phyloP scores from a whole-genome alignment of 2,888 invertebrate species.

The Caenorhabditis sp. region DNA sequence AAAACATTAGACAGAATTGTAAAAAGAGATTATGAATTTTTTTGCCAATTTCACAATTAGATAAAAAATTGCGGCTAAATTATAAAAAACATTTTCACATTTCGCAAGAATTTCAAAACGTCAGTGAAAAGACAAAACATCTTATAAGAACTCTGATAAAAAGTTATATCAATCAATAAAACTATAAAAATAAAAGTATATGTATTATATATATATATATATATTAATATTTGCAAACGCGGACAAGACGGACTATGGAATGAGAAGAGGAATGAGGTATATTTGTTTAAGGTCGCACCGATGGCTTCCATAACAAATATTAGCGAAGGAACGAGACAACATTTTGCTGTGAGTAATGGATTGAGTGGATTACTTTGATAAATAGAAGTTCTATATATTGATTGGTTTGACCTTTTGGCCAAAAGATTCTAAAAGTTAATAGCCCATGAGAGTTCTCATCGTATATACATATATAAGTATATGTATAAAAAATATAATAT shows the following conservation, averaged over 20 bases:
- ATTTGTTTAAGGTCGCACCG: not conserved
- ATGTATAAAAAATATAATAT: too few relatives aligned
- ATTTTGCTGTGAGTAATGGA: too few relatives aligned
- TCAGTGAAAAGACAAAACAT: too few relatives aligned
- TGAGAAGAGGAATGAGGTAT: not conserved
- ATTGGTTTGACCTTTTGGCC: too few relatives aligned
- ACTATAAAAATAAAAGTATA: not conserved
- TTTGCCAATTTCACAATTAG: too few relatives aligned
- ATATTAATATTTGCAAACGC: not conserved
- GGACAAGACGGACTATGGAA: not conserved
- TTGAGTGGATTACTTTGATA: not conserved
- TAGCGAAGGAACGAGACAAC: not conserved
- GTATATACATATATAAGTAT: too few relatives aligned
- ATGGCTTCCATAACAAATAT: not conserved
- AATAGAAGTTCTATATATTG: not conserved
- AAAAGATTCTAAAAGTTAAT: too few relatives aligned
- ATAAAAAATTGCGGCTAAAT: not conserved
- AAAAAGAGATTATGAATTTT: too few relatives aligned
- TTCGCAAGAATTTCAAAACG: not conserved
- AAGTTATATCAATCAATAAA: not conserved
- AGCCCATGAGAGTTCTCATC: too few relatives aligned
- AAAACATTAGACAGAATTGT: too few relatives aligned
- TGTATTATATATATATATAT: not conserved
- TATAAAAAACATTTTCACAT: not conserved
- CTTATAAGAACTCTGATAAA: too few relatives aligned